Percentiles rank a stretch among this genome's conserved stretches.
Evolutionary conservation across 1,140 invertebrate species (phyloP).

Genomic region (Drosophila melanogaster): Release_6_plus_ISO1_MT NT_037436.4:11041501-11042000

Average conservation of each 20-base stretch:
- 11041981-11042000: slow-evolving; percentile 60
- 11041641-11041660: no score
- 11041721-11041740: neutral
- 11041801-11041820: slow-evolving; percentile 10
- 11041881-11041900: neutral
- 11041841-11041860: slow-evolving; percentile 10
- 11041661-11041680: no score
- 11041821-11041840: neutral
- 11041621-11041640: neutral
- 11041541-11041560: no score
- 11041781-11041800: slow-evolving; percentile 36
- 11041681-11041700: neutral
- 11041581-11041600: no score
- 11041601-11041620: neutral
- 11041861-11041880: slow-evolving; percentile 44
- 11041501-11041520: neutral
- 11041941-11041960: slow-evolving; percentile 9
- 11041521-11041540: neutral
- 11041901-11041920: slow-evolving; percentile 10
- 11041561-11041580: no score
- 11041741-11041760: neutral
- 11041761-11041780: slow-evolving; percentile 9
- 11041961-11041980: slow-evolving; percentile 38
- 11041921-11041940: slow-evolving; percentile 44
- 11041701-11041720: neutral